Base-by-base conservation (phyloP, 2,888 invertebrate genomes). In the Eristalis pertinax region DNA sequence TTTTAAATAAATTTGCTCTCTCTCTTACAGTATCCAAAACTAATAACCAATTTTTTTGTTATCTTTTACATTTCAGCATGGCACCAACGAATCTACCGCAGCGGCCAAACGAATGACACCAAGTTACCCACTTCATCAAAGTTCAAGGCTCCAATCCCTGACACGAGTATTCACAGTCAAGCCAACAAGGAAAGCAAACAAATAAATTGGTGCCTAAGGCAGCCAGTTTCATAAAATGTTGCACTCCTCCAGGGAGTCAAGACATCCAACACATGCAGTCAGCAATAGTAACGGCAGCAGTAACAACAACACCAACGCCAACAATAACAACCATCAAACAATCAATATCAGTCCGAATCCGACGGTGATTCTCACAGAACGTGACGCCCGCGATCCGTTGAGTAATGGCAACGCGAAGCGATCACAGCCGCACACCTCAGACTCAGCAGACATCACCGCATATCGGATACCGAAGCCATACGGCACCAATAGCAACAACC, bases 191-290 rank as follows among this genome's bases (percentile, higher is more conserved):
- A 2, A 19, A 19, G 19, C 26, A 69, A 63, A 43, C 15, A 73
- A 74, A 19, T 1, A n/a, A 56, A 41, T 38, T 24, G 60, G 19
- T 56, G 38, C 43, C 10, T 15, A 58, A 29, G n/a, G 29, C 60
- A 24, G 43, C 5, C 38, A 60, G 43, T 67, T 41, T 15, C 62
- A 26, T 72, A 89, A 72, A 69, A 89, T 89, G 89, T 78, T 89
- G 80, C 76, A 87, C 81, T 78, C 89, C 83, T 79, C 87, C 70
- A 77, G 75, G 82, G 89, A 89, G 80, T 64, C 80, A 72, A 77
- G 80, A 50, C 63, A 89, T 63, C 76, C 78, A 41, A 67, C 56
- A 70, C 67, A 79, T 67, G 29, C 63, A 76, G 72, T 70, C 83
- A 2, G 19, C 8, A 19, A 19, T 19, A 50, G 50, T 8, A 79